A percentile compares a stretch with the other conserved stretches of the same genome.
phyloP scores from a whole-genome alignment of 2,888 invertebrate species.

The Leptinotarsa peninsularis region DNA sequence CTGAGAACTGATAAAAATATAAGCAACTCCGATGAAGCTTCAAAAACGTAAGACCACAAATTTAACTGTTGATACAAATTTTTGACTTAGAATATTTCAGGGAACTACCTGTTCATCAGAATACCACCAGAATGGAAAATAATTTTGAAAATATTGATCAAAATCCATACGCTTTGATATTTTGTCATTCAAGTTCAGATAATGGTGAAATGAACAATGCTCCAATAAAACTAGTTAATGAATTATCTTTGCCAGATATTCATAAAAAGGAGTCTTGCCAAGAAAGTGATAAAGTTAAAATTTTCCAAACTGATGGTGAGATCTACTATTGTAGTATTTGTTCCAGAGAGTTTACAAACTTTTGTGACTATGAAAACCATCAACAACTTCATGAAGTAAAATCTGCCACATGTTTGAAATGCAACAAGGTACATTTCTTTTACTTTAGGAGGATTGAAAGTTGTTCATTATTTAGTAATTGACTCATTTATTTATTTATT shows the following conservation, averaged over 20 bases:
- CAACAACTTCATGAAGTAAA: constrained; percentile 50
- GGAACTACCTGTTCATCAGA: neutral
- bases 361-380: constrained; percentile 55
- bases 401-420: constrained; percentile 51
- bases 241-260: neutral
- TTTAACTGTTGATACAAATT: neutral
- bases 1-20: neutral
- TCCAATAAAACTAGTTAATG: neutral
- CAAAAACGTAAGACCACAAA: neutral
- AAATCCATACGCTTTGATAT: neutral
- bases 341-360: constrained; percentile 45
- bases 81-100: neutral
- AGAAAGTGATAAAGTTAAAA: constrained; percentile 14
- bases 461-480: neutral
- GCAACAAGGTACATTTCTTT: constrained; percentile 45
- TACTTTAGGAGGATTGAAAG: neutral
- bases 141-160: neutral
- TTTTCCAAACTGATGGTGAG: constrained; percentile 3
- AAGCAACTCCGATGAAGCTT: neutral
- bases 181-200: constrained; percentile 3
- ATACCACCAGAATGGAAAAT: neutral
- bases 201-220: neutral
- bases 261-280: neutral
- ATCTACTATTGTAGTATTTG: constrained; percentile 26
- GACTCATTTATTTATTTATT: no score